phyloP scores from a whole-genome alignment of 2,888 invertebrate species.

The Aphodius sticticus region DNA sequence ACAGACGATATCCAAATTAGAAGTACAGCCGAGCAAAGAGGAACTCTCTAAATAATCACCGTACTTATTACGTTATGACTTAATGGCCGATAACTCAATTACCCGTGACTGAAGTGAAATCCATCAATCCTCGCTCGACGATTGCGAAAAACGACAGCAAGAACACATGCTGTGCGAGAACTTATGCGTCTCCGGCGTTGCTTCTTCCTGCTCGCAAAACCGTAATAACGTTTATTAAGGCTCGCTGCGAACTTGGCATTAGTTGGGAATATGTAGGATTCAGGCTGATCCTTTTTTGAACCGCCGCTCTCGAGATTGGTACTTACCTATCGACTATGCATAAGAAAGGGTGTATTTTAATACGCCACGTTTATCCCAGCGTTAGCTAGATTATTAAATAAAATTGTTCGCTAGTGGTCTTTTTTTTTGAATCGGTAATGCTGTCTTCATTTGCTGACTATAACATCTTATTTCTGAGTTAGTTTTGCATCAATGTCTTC shows the following conservation, averaged over 20 bases:
- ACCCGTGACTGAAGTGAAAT: not conserved
- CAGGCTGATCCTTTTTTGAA: not conserved
- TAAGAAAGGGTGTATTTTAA: not conserved
- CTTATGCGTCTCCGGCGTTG: not conserved
- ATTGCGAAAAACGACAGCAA: conserved; percentile 4
- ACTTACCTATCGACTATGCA: not conserved
- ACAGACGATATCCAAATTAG: not conserved
- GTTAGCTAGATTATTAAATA: not conserved
- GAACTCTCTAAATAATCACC: not conserved
- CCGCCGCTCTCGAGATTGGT: not conserved
- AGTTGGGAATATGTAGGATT: not conserved
- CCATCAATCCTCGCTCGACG: not conserved
- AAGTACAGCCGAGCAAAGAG: not conserved
- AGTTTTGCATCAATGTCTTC: not conserved
- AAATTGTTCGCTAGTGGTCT: not conserved
- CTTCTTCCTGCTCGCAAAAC: not conserved
- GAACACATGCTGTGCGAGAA: not conserved
- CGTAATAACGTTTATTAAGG: conserved; percentile 4
- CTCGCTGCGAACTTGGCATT: not conserved
- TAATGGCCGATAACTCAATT: conserved; percentile 4
- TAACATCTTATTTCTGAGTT: not conserved
- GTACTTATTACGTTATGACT: conserved; percentile 4
- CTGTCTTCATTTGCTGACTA: not conserved
- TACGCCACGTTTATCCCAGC: not conserved
- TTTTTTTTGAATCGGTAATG: not conserved